These are phyloP conservation scores for Aphelenchoides fujianensis DNA, from an alignment of 1,140 invertebrate genomes.

Conservation along the genomic window DNA sequence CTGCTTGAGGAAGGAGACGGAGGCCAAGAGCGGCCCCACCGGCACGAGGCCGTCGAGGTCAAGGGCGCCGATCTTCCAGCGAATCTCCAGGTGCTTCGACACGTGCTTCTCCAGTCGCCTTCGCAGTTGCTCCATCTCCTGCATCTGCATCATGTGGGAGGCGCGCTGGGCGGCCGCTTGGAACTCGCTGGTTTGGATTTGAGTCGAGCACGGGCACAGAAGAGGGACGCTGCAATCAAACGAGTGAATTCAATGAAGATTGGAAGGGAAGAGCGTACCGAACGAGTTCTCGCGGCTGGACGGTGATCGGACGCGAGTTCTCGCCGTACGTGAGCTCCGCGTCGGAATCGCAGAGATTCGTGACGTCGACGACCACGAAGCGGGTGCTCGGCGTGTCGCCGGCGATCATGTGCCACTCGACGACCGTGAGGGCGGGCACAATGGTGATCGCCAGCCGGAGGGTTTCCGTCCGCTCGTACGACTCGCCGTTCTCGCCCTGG, in stretches of 20 bases:
- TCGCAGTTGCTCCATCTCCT: slow-evolving; percentile 56
- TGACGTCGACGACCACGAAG: slow-evolving; percentile 58
- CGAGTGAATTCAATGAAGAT: slow-evolving; percentile 24
- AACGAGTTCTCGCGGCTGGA: slow-evolving; percentile 58
- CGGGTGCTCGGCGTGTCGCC: slow-evolving; percentile 51
- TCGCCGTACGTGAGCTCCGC: slow-evolving; percentile 55
- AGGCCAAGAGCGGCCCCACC: slow-evolving; percentile 56
- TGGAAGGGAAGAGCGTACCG: slow-evolving; percentile 51
- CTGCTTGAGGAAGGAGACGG: slow-evolving; percentile 60
- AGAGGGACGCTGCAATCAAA: slow-evolving; percentile 51
- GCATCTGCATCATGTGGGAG: slow-evolving; percentile 59
- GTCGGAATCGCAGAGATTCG: slow-evolving; percentile 57
- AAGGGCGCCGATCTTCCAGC: slow-evolving; percentile 52
- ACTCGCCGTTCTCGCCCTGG: slow-evolving; percentile 30
- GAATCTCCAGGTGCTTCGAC: slow-evolving; percentile 56
- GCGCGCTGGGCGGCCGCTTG: slow-evolving; percentile 46
- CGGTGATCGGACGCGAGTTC: slow-evolving; percentile 41
- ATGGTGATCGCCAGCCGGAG: slow-evolving; percentile 56
- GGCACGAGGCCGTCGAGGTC: slow-evolving; percentile 56
- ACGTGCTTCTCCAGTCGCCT: slow-evolving; percentile 51
- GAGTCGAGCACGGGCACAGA: slow-evolving; percentile 57
- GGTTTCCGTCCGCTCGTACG: slow-evolving; percentile 42
- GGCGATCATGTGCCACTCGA: slow-evolving; percentile 58
- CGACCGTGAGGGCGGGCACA: slow-evolving; percentile 57
- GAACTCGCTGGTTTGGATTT: slow-evolving; percentile 53